A percentile compares a stretch with the other conserved stretches of the same genome.
phyloP scores from a whole-genome alignment of 2,888 invertebrate species.

The Eupithecia vulgata region DNA sequence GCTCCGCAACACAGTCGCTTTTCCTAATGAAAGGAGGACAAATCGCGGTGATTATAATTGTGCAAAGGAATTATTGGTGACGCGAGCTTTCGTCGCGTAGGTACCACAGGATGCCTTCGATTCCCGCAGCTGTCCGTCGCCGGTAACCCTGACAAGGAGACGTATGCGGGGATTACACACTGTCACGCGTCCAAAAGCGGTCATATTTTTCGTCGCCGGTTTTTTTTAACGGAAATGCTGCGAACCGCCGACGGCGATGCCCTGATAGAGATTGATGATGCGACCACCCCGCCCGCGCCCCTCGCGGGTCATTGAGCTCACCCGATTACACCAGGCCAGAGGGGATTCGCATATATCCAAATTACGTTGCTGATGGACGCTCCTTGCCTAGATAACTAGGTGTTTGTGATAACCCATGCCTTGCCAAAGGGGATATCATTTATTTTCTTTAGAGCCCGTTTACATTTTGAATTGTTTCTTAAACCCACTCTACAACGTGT shows the following conservation, averaged over 20 bases:
- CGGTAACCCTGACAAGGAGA: conserved; percentile 30
- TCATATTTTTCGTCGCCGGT: conserved; percentile 73
- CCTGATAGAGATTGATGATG: conserved; percentile 83
- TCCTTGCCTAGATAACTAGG: conserved; percentile 72
- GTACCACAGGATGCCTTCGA: background rate
- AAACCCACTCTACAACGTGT: background rate
- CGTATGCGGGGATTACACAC: conserved; percentile 42
- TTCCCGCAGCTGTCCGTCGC: conserved; percentile 25
- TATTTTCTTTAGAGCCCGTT: background rate
- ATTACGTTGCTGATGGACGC: conserved; percentile 80
- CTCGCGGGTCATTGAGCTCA: conserved; percentile 71
- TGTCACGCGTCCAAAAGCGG: conserved; percentile 60
- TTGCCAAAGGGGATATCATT: conserved; percentile 41
- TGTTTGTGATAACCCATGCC: conserved; percentile 58
- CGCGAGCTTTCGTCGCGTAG: conserved; percentile 22
- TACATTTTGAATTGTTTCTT: background rate
- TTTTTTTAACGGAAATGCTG: conserved; percentile 63
- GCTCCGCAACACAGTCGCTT: conserved; percentile 50
- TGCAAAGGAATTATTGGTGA: conserved; percentile 33
- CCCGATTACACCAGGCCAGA: conserved; percentile 72
- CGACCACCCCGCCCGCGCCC: conserved; percentile 50
- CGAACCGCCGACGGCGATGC: conserved; percentile 60
- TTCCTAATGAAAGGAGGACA: conserved; percentile 42
- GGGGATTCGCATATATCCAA: conserved; percentile 82
- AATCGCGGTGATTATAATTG: conserved; percentile 42